Evolutionary conservation across 2,888 invertebrate species (phyloP), one percentile per base, ranked within the genome.

Genomic region (Odontocolon sp.): DNA sequence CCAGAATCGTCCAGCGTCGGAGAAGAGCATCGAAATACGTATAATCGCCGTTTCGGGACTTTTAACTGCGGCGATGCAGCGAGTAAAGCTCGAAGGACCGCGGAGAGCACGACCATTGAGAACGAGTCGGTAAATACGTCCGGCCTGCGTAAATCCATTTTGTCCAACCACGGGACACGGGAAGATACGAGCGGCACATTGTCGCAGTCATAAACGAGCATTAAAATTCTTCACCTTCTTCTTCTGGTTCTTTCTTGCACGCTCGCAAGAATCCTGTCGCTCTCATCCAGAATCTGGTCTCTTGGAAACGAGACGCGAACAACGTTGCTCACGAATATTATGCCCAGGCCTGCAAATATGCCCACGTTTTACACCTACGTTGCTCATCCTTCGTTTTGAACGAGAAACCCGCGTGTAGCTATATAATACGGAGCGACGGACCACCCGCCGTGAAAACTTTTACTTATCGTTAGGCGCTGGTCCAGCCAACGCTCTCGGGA

Each of bases 61-160:
- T 36, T 45, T 18, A 61, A 61, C 61, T 3, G 56, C 67, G 45
- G 80, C 79, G 79, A 80, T 75, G 82, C 76, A 83, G 81, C 81
- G 82, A 78, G 80, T 69, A 70, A 59, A 77, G 68, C 33, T 23
- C 47, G 40, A 47, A 47, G 47, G n/a, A n/a, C n/a, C n/a, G 11
- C 26, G 38, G 18, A 31, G 6, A 18, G 40, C 57, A 45, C 66
- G 76, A 70, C 75, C 83, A 83, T 84, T 82, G 82, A 84, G 82
- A 82, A 85, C 83, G 83, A 84, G 83, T 86, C 86, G 82, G 86
- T 86, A 86, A 86, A 86, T 86, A 86, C 82, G 78, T 68, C 79
- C 73, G 80, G 79, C 81, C 82, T 81, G 81, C 80, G 80, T 84
- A 85, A 85, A 86, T 86, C 83, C 83, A 84, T 82, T 86, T 83